phyloP scores from a whole-genome alignment of 1,140 invertebrate genomes.

The Pararge aegeria region DNA sequence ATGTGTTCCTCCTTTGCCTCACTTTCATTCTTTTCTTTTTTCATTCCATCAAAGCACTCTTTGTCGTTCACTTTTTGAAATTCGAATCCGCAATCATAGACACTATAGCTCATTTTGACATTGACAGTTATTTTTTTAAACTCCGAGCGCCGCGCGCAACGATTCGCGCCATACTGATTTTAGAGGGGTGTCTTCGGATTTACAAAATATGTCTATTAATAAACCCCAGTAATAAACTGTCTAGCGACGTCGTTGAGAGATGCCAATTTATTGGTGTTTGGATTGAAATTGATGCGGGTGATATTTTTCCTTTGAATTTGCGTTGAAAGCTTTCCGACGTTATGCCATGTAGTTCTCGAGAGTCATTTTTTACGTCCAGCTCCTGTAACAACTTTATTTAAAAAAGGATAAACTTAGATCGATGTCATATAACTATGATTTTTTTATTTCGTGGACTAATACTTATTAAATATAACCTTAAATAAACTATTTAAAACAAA shows the following conservation, averaged over 20 bases:
- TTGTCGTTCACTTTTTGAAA: slow-evolving; percentile 39
- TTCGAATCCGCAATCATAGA: slow-evolving; percentile 51
- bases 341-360: slow-evolving; percentile 58
- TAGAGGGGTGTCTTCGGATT: slow-evolving; percentile 67
- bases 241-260: slow-evolving; percentile 68
- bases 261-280: slow-evolving; percentile 78
- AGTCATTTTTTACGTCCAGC: slow-evolving; percentile 33
- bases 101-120: slow-evolving; percentile 55
- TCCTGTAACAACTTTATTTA: background rate
- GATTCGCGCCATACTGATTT: slow-evolving; percentile 63
- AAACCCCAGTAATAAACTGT: slow-evolving; percentile 71
- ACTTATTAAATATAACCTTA: no score
- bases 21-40: slow-evolving; percentile 48
- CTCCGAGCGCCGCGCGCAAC: slow-evolving; percentile 59
- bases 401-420: background rate
- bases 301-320: slow-evolving; percentile 75
- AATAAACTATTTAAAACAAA: no score
- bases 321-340: slow-evolving; percentile 62
- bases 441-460: background rate
- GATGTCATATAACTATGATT: background rate
- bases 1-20: slow-evolving; percentile 53
- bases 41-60: slow-evolving; percentile 55
- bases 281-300: slow-evolving; percentile 75
- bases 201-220: slow-evolving; percentile 68
- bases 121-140: slow-evolving; percentile 34